Percentiles rank a stretch among this genome's conserved stretches.
These are phyloP conservation scores for Fabriciana adippe DNA, from an alignment of 2,888 invertebrate species.

Conservation along the genomic window DNA sequence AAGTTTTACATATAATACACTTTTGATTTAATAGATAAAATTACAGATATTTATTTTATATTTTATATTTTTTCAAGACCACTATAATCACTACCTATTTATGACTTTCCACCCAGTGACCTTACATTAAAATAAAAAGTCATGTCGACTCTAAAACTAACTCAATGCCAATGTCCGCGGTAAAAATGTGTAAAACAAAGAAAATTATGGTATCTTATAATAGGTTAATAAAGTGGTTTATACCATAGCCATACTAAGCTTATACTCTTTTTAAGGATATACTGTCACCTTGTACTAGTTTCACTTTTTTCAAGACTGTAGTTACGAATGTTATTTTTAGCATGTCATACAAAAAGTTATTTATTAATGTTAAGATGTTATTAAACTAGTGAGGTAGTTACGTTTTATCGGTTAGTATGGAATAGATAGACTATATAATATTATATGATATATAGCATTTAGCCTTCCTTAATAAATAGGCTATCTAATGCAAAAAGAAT, in stretches of 20 bases:
- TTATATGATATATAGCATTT: no score
- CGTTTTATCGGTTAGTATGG: no score
- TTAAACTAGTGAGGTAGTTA: no score
- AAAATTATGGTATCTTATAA: constrained; percentile 16
- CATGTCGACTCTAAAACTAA: constrained; percentile 25
- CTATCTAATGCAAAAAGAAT: no score
- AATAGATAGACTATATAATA: no score
- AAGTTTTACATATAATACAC: no score
- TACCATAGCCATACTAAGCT: not conserved
- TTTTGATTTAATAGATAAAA: no score
- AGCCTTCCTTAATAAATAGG: no score
- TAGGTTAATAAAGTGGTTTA: constrained; percentile 1
- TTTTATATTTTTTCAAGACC: not conserved
- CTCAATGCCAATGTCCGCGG: constrained; percentile 38
- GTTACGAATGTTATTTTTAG: not conserved
- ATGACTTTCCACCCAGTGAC: constrained; percentile 32
- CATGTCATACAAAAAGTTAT: not conserved
- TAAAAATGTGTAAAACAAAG: constrained; percentile 33
- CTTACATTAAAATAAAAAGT: constrained; percentile 37
- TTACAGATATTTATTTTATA: not conserved
- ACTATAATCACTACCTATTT: not conserved
- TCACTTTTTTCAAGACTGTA: constrained; percentile 26
- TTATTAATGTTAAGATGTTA: no score
- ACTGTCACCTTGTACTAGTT: constrained; percentile 41
- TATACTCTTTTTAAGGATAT: constrained; percentile 24